phyloP scores from a whole-genome alignment of 2,113 vertebrate species.

The Coregonus clupeaformis region DNA sequence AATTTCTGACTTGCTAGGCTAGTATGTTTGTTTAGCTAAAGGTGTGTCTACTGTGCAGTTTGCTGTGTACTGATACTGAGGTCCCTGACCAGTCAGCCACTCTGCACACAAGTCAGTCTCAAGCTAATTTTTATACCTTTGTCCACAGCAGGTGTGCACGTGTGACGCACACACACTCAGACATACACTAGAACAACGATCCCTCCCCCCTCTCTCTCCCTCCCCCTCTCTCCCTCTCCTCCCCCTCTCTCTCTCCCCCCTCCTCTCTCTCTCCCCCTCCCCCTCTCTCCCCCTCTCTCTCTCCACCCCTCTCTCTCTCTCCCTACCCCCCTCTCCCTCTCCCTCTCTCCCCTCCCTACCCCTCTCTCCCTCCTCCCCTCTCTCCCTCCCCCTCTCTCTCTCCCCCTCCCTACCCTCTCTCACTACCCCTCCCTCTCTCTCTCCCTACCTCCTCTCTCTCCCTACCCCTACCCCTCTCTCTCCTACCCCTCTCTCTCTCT shows the following conservation, averaged over 20 bases:
- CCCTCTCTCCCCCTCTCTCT: too few species aligned
- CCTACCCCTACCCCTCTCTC: too few species aligned
- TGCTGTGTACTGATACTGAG: constrained; percentile 48
- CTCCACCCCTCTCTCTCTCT: too few species aligned
- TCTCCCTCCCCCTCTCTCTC: too few species aligned
- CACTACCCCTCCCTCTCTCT: too few species aligned
- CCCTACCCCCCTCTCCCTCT: too few species aligned
- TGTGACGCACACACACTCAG: too few species aligned
- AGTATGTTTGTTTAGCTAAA: constrained; percentile 66
- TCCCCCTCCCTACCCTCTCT: too few species aligned
- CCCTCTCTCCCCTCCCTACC: too few species aligned
- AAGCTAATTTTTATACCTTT: neutral
- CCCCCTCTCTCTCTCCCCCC: constrained; percentile 27
- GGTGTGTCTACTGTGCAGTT: constrained; percentile 56
- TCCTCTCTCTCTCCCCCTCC: constrained; percentile 16
- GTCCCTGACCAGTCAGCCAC: constrained; percentile 26
- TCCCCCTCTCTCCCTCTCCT: neutral
- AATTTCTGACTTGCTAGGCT: constrained; percentile 11
- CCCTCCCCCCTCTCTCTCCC: neutral
- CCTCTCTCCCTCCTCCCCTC: too few species aligned
- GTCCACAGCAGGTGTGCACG: neutral
- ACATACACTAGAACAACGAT: too few species aligned
- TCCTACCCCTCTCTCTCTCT: constrained; percentile 17
- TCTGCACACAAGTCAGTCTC: neutral
- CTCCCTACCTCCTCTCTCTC: too few species aligned